A percentile compares a stretch with the other conserved stretches of the same genome.
Evolutionary conservation across 2,113 vertebrate species (phyloP).

Genomic region (Sus scrofa): T2T-Sscrofa CM000814.6:145530001-145530500

Average conservation of each 20-base stretch:
- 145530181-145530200: neutral
- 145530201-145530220: neutral
- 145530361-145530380: neutral
- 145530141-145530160: neutral
- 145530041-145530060: neutral
- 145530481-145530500: neutral
- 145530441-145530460: accelerated
- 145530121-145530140: neutral
- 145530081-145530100: neutral
- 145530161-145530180: neutral
- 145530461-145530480: neutral
- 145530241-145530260: neutral
- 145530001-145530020: neutral
- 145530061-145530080: neutral
- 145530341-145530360: neutral
- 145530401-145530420: no score
- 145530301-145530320: neutral
- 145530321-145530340: neutral
- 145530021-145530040: neutral
- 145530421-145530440: neutral
- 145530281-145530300: neutral
- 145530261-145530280: neutral
- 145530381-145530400: neutral
- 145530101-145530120: neutral
- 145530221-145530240: no score